Conservation (phyloP, 2,888 invertebrate genomes). For the Lithophane ornitopus region DNA sequence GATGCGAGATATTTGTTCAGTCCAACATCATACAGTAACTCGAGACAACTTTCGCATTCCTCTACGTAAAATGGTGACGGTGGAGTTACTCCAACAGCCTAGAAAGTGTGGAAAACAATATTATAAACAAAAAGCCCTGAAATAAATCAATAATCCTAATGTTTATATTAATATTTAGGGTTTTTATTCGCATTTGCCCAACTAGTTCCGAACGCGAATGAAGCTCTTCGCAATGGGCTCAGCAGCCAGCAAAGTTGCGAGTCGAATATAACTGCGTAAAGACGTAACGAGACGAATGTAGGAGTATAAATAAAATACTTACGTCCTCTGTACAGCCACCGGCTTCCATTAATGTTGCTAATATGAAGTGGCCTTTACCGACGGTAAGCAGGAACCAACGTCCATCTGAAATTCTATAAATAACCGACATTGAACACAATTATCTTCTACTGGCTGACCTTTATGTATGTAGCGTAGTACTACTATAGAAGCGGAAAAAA, state of each 20-base stretch:
- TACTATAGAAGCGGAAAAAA: too few relatives aligned
- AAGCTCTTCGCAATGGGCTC: neutral
- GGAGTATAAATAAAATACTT: conserved; percentile 46
- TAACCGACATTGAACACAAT: conserved; percentile 14
- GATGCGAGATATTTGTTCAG: conserved; percentile 93
- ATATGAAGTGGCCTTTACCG: conserved; percentile 93
- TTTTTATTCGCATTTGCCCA: neutral
- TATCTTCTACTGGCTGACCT: neutral
- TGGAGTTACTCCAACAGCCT: conserved; percentile 91
- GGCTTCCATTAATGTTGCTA: conserved; percentile 94
- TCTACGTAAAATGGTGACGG: conserved; percentile 97
- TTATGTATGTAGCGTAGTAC: neutral
- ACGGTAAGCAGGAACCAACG: conserved; percentile 94
- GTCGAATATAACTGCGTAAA: neutral
- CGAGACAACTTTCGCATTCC: conserved; percentile 96
- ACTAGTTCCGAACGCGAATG: neutral
- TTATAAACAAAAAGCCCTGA: neutral
- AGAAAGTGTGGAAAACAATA: conserved; percentile 58
- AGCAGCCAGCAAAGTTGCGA: neutral
- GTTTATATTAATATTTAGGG: neutral
- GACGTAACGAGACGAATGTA: neutral
- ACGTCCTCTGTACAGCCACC: conserved; percentile 94
- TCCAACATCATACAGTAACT: conserved; percentile 94
- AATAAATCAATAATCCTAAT: neutral
- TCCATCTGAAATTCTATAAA: conserved; percentile 90